Evolutionary conservation across 2,797 vertebrate species (phyloP).

Genomic region (Bradypodion pumilum): DNA sequence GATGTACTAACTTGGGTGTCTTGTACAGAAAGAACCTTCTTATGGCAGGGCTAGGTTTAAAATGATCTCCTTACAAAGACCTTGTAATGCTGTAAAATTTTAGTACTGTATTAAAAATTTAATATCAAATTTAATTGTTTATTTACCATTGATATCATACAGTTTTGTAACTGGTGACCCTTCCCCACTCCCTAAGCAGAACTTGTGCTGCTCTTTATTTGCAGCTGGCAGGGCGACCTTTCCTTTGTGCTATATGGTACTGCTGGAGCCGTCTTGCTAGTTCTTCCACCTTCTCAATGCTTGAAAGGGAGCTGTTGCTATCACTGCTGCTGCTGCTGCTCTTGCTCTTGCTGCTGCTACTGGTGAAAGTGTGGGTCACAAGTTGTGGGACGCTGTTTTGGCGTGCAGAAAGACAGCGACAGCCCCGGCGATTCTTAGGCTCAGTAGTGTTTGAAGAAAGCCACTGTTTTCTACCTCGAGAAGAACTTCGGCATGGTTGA

Average conservation of each 20-base stretch:
- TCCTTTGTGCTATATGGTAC: constrained; percentile 29
- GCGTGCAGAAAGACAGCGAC: neutral
- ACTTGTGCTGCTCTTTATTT: neutral
- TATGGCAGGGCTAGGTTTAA: neutral
- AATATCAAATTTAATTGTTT: constrained; percentile 44
- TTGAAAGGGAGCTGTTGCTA: neutral
- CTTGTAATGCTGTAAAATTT: constrained; percentile 25
- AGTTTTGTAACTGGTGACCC: neutral
- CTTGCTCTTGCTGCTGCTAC: neutral
- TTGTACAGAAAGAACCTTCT: neutral
- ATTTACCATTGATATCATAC: constrained; percentile 33
- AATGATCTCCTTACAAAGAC: constrained; percentile 35
- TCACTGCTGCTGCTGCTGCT: neutral
- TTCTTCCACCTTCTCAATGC: constrained; percentile 28
- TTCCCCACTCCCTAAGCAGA: neutral
- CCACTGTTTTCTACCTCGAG: neutral
- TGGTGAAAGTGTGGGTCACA: neutral
- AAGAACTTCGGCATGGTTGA: neutral
- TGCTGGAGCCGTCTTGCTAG: constrained; percentile 27
- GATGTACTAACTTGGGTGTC: neutral
- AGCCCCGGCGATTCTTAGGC: neutral
- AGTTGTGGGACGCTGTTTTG: neutral
- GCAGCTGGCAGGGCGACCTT: neutral
- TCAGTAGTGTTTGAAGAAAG: rapidly evolving
- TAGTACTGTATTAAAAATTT: constrained; percentile 29